Conservation (phyloP, 2,888 invertebrate species). For the Phasia obesa region DNA sequence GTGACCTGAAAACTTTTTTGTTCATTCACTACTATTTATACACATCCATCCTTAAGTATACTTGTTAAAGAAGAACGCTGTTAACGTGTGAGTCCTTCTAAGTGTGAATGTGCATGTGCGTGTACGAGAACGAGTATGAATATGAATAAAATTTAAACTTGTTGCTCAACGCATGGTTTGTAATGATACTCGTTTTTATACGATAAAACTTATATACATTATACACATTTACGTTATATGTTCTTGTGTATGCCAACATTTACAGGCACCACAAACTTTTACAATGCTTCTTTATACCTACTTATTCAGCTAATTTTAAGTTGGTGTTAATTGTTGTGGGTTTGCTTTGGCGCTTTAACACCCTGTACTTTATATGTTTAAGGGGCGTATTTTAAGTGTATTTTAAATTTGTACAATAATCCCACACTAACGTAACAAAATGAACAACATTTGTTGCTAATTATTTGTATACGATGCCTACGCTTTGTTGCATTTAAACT, state of each 20-base stretch:
- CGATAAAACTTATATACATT: not conserved
- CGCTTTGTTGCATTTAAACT: conserved; percentile 38
- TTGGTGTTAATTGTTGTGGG: conserved; percentile 70
- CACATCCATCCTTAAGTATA: too few relatives aligned
- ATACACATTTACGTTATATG: not conserved
- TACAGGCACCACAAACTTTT: not conserved
- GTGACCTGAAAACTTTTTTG: too few relatives aligned
- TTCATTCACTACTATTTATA: too few relatives aligned
- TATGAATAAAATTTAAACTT: conserved; percentile 50
- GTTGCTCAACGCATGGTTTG: conserved; percentile 42
- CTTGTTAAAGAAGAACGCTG: conserved; percentile 8
- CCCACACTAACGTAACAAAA: conserved; percentile 37
- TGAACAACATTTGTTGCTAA: conserved; percentile 60
- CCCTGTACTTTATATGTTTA: conserved; percentile 12
- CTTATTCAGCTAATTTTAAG: conserved; percentile 65
- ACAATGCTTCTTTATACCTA: conserved; percentile 21
- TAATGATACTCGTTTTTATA: conserved; percentile 19
- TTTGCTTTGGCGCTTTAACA: conserved; percentile 54
- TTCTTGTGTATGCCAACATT: not conserved
- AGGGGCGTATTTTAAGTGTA: conserved; percentile 15
- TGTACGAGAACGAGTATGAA: conserved; percentile 41
- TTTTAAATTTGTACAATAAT: conserved; percentile 39
- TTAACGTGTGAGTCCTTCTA: conserved; percentile 9
- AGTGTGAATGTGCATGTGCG: not conserved
- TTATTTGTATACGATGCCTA: conserved; percentile 53